A percentile compares a stretch with the other conserved stretches of the same genome.
Evolutionary conservation across 2,797 vertebrate species (phyloP).

Genomic region (Pseudochirops corinnae): DNA sequence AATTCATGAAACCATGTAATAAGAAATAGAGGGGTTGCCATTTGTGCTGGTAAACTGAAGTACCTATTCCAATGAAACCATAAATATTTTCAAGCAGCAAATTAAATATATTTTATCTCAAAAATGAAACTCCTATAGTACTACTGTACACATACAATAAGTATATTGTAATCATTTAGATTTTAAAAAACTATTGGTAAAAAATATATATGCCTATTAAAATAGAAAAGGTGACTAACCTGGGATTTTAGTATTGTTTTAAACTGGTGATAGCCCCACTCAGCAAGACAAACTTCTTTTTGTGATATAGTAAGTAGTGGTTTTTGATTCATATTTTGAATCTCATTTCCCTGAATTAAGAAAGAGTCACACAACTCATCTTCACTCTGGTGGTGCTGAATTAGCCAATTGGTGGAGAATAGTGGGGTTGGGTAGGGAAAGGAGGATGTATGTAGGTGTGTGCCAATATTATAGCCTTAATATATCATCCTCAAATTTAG

Average conservation of each 20-base stretch:
- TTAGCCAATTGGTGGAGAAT: slow-evolving; percentile 33
- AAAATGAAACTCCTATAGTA: neutral
- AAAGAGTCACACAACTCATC: slow-evolving; percentile 5
- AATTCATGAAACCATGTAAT: neutral
- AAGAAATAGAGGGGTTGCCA: neutral
- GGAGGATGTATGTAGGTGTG: neutral
- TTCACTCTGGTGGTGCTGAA: slow-evolving; percentile 20
- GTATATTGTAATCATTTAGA: neutral
- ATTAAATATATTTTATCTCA: neutral
- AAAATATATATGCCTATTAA: neutral
- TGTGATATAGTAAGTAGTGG: neutral
- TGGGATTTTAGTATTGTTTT: neutral
- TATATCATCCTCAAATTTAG: slow-evolving; percentile 55
- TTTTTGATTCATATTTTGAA: slow-evolving; percentile 48
- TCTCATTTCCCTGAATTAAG: slow-evolving; percentile 3
- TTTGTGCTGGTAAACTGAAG: neutral
- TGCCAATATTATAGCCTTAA: slow-evolving; percentile 24
- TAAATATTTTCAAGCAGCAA: neutral
- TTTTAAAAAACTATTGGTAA: neutral
- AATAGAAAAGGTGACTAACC: neutral
- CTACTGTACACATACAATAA: neutral
- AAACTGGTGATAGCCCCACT: neutral
- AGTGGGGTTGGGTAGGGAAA: neutral
- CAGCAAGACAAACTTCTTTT: neutral
- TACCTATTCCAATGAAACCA: neutral